phyloP scores from a whole-genome alignment of 2,113 vertebrate species.

The Hystrix cristata region DNA sequence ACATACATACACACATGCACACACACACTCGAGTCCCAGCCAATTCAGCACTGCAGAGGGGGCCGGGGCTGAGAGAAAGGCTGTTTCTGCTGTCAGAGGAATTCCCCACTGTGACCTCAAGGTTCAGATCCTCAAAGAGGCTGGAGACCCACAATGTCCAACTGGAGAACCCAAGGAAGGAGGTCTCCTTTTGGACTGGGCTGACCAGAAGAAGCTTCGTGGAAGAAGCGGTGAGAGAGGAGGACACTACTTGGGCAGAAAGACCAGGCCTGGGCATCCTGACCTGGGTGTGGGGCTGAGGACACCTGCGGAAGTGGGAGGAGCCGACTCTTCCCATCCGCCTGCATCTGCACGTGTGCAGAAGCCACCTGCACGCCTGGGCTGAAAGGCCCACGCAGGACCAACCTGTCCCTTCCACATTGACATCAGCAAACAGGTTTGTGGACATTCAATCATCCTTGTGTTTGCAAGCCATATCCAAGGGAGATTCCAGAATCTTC shows the following conservation, averaged over 20 bases:
- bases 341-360: not conserved
- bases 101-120: slow-evolving; percentile 15
- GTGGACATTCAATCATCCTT: not conserved
- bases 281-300: rapidly evolving
- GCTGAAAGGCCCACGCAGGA: not conserved
- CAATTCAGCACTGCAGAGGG: not conserved
- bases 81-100: not conserved
- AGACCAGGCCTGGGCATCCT: not conserved
- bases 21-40: not conserved
- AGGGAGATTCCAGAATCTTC: not conserved
- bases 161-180: not conserved
- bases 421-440: not conserved
- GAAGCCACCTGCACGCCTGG: not conserved
- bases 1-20: not conserved
- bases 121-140: not conserved
- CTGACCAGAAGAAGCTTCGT: not conserved
- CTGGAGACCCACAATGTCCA: not conserved
- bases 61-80: not conserved
- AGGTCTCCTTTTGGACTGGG: not conserved
- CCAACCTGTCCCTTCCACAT: not conserved
- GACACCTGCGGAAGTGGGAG: not conserved
- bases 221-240: not conserved
- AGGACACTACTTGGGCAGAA: not conserved
- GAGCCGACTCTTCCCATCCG: not conserved
- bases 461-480: not conserved